phyloP scores from a whole-genome alignment of 2,113 vertebrate genomes.

The Phrynosoma platyrhinos region DNA sequence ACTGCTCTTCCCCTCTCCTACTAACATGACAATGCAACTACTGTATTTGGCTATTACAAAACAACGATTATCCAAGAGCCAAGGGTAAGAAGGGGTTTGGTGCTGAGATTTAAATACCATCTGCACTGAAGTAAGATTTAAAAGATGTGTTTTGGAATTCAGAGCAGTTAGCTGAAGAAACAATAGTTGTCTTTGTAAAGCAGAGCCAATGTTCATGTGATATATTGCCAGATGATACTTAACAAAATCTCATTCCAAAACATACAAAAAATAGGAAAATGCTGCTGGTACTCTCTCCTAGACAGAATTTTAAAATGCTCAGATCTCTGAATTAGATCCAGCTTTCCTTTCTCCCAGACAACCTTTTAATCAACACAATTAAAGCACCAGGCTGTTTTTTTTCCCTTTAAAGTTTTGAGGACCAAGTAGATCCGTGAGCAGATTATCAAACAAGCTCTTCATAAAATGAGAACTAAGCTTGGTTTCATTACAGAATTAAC shows the following conservation, averaged over 20 bases:
- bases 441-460: not conserved
- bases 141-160: constrained; percentile 49
- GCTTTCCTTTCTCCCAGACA: not conserved
- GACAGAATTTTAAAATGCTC: not conserved
- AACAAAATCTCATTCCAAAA: not conserved
- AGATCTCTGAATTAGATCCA: not conserved
- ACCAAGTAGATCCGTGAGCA: not conserved
- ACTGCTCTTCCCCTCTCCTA: not conserved
- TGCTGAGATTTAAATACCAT: constrained; percentile 35
- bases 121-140: constrained; percentile 48
- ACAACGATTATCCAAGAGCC: constrained; percentile 47
- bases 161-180: constrained; percentile 44
- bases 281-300: not conserved
- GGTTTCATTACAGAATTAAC: not conserved
- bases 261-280: constrained; percentile 8
- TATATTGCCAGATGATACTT: not conserved
- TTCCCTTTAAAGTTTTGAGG: not conserved
- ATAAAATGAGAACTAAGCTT: not conserved
- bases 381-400: not conserved
- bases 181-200: constrained; percentile 57
- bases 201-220: not conserved
- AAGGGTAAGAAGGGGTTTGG: constrained; percentile 48
- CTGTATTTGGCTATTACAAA: constrained; percentile 52
- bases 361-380: not conserved
- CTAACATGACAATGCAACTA: constrained; percentile 43